Evolutionary conservation across 2,113 vertebrate species (phyloP).

Genomic region (Tichodroma muraria): DNA sequence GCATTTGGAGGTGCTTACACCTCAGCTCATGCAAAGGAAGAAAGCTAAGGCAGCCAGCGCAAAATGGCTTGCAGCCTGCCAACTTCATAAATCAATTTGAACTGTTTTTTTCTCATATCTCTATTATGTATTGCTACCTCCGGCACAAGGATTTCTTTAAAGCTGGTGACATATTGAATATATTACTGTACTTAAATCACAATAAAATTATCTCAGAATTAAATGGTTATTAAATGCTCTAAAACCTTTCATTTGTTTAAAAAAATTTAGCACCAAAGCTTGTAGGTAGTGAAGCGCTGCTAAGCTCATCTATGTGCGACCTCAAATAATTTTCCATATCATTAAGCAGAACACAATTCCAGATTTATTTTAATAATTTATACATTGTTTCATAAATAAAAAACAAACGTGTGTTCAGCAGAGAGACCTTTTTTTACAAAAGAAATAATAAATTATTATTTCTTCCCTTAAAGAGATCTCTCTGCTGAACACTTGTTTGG

Average conservation of each 20-base stretch:
- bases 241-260: slow-evolving; percentile 63
- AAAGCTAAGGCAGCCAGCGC: neutral
- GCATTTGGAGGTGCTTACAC: neutral
- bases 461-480: slow-evolving; percentile 72
- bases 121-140: neutral
- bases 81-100: slow-evolving; percentile 12
- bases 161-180: slow-evolving; percentile 26
- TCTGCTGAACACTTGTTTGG: slow-evolving; percentile 76
- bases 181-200: slow-evolving; percentile 42
- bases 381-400: slow-evolving; percentile 77
- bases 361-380: slow-evolving; percentile 77
- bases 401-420: slow-evolving; percentile 69
- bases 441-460: slow-evolving; percentile 78
- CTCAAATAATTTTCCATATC: slow-evolving; percentile 76
- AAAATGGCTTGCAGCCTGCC: slow-evolving; percentile 13
- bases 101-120: neutral
- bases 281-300: slow-evolving; percentile 64
- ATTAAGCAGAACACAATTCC: slow-evolving; percentile 71
- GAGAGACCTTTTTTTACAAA: slow-evolving; percentile 68
- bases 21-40: neutral
- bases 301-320: slow-evolving; percentile 65
- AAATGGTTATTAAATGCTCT: slow-evolving; percentile 68
- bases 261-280: slow-evolving; percentile 42
- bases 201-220: slow-evolving; percentile 52
- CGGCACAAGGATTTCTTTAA: neutral